Evolutionary conservation across 1,140 invertebrate genomes (phyloP), one percentile per base, ranked within the genome.

Genomic region (Trichogramma pretiosum): DNA sequence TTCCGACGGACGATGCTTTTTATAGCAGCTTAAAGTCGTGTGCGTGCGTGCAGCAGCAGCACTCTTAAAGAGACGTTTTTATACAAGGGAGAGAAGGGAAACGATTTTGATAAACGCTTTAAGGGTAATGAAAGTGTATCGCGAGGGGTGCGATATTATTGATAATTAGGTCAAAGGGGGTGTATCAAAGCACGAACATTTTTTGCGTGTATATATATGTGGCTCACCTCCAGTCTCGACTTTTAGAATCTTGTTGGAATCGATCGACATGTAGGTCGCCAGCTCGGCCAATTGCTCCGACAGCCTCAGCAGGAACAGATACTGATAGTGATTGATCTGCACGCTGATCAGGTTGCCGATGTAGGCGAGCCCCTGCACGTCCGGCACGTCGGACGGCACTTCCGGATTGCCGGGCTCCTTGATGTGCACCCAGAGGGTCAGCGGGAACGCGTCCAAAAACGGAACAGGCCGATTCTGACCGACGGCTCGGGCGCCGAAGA

Each of bases 251-350:
- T 80, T 73, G 48, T 83, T 80, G 1, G 86, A 81, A 63, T 95
- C 90, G 35, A 87, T 70, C 14, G 82, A 78, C 22, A 95, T 64
- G 65, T 87, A 90, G 2, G 85, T 84, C 2, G 81, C 76, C 68
- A 93, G 73, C 63, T 89, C 85, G 2, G 83, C 76, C 5, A 91
- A 58, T n/a, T 84, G 78, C 70, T 97, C 92, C 18, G 84, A 74
- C 36, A 93, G 72, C 36, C 92, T 74, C 58, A 94, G 67, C 19
- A 96, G 65, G 67, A 96, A 95, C 38, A 96, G 74, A 67, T 85
- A 85, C 72, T 96, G 93, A 68, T 89, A 93, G 68, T 96, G 92
- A 74, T 92, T 94, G 26, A 93, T 74, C 65, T 94, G 90, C 2
- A 91, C 65, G 53, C 85, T 89, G 32, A 87, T 81, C 55, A 90